Conservation (phyloP, 1,140 invertebrate species). For the Drosophila sp. region DNA sequence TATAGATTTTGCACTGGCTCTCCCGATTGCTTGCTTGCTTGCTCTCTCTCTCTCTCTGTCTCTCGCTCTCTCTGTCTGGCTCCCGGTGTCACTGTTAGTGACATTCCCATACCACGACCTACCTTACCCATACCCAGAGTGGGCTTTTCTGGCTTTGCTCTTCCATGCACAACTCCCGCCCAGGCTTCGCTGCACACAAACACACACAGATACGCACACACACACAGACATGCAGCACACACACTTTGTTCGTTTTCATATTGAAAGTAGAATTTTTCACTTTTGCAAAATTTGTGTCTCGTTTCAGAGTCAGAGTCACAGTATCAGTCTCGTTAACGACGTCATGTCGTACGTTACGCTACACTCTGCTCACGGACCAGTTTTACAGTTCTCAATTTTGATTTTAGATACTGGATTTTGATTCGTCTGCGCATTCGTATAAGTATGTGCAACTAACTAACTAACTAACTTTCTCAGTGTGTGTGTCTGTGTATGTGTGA, state of each 20-base stretch:
- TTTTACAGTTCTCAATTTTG: constrained; percentile 32
- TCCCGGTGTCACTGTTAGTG: not conserved
- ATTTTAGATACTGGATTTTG: constrained; percentile 19
- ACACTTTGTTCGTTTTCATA: constrained; percentile 71
- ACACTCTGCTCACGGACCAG: constrained; percentile 28
- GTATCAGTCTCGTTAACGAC: constrained; percentile 75
- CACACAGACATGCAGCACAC: constrained; percentile 5
- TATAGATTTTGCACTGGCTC: not conserved
- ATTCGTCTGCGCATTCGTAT: constrained; percentile 36
- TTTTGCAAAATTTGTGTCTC: constrained; percentile 77
- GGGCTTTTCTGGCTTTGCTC: constrained; percentile 56
- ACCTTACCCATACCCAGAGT: constrained; percentile 80
- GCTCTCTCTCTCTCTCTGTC: constrained; percentile 1
- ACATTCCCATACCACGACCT: constrained; percentile 78
- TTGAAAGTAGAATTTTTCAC: constrained; percentile 82
- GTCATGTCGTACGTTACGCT: constrained; percentile 76
- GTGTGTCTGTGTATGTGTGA: constrained; percentile 7
- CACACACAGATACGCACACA: not conserved
- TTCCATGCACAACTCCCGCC: constrained; percentile 74
- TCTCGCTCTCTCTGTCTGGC: constrained; percentile 27
- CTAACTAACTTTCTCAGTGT: constrained; percentile 28
- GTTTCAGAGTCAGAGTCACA: constrained; percentile 47
- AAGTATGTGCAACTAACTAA: constrained; percentile 37
- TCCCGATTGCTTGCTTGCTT: not conserved
- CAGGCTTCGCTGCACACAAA: constrained; percentile 28